Percentiles rank a stretch among this genome's conserved stretches.
phyloP scores from a whole-genome alignment of 2,888 invertebrate species.

The Epinotia demarniana region DNA sequence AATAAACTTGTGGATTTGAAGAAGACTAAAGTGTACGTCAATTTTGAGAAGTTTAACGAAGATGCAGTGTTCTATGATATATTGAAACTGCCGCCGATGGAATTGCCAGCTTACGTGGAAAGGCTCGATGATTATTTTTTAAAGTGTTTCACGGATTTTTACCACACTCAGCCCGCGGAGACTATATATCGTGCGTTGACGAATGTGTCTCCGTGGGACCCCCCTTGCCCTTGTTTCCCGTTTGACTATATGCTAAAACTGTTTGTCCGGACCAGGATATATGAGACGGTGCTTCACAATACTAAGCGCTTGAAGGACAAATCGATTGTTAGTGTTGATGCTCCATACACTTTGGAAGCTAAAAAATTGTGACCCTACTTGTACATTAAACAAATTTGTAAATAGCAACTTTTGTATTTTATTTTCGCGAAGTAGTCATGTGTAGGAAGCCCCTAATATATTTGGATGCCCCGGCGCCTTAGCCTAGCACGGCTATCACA shows the following conservation, averaged over 20 bases:
- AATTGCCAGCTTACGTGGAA: conserved; percentile 7
- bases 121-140: conserved; percentile 11
- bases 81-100: conserved; percentile 9
- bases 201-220: not conserved
- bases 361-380: conserved; percentile 8
- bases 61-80: conserved; percentile 6
- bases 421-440: not conserved
- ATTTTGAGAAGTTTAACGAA: conserved; percentile 12
- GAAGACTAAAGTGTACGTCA: conserved; percentile 5
- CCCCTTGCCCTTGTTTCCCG: conserved; percentile 14
- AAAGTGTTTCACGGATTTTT: not conserved
- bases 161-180: conserved; percentile 11
- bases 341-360: not conserved
- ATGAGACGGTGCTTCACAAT: conserved; percentile 8
- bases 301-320: not conserved
- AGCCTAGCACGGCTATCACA: no score
- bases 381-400: not conserved
- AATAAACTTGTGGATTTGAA: conserved; percentile 4
- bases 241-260: conserved; percentile 18
- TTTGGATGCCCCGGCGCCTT: no score
- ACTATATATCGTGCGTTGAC: not conserved
- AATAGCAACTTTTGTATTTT: not conserved
- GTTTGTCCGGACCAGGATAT: conserved; percentile 19
- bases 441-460: not conserved
- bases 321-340: not conserved